Base-by-base conservation (phyloP, 2,113 vertebrate genomes). In the Dicaeum eximium region DNA sequence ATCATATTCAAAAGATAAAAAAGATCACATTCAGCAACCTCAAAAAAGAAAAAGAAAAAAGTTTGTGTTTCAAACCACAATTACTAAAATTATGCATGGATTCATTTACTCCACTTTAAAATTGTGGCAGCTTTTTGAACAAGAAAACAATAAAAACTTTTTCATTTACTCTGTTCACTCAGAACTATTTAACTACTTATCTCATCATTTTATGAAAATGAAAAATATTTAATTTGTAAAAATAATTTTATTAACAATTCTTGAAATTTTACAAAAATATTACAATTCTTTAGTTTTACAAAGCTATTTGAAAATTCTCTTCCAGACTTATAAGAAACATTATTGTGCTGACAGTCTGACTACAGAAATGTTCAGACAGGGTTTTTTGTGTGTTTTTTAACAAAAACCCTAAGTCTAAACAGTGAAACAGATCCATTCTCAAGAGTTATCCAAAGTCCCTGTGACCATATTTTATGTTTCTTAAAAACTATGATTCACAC, bases 11-110 rank as follows among this genome's bases (percentile, higher is more conserved):
- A 80, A 78, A 53, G 13, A 31, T 31, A 18, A 21, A 10, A 47
- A 31, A 27, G 0, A 11, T 7, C 3, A 12, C 5, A 12, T 38
- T 84, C 17, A 40, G 7, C 3, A 5, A 12, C 11, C n/a, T 3
- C 4, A 45, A 44, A 88, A 48, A 16, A 72, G 6, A 53, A 33
- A 60, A 10, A 56, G 4, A 24, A 9, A 72, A 40, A 45, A 35
- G 3, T 80, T 23, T 66, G 12, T 1, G 5, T 50, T 94, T 22
- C 16, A 64, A 80, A 88, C 18, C 3, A 47, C 9, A 37, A 5
- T 35, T 19, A 45, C 17, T 40, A 31, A 83, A 88, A 79, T 23
- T 53, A n/a, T 11, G 0, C 20, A 13, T 42, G 6, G 0, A 24
- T 72, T 80, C 10, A 57, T 11, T 56, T 12, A 35, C 25, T 35